Evolutionary conservation across 2,113 vertebrate species (phyloP), one percentile per base, ranked within the genome.

Genomic region (Paracanthobrama guichenoti): DNA sequence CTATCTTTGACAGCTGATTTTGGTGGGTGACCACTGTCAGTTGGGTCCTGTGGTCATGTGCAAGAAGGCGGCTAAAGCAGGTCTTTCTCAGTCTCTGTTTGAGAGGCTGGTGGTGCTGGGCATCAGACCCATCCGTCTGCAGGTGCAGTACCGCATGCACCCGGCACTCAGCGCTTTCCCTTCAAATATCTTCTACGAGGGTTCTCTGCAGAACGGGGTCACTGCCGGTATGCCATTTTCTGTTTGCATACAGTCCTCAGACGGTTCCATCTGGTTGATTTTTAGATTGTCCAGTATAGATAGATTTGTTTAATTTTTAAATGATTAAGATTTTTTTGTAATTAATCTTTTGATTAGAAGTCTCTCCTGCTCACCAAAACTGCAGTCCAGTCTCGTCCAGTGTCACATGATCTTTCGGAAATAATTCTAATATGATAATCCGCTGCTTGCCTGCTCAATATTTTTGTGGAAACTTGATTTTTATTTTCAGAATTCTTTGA

Each of bases 61-160:
- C 85, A 99, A 99, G 92, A 99, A 99, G 83, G 97, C 97, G 0
- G 97, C 98, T 0, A 99, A 99, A 90, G 98, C 98, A 0, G 98
- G 98, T 4, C 94, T 99, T 13, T 99, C 97, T 0, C 98, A 99
- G 93, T 99, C 97, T 0, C 94, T 99, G 28, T 99, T 99, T 0
- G 98, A 99, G 91, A 92, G 97, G 28, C 89, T 99, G 59, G 97
- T 99, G 91, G 97, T 99, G 11, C 93, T 99, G 90, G 98, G 98
- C n/a, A 99, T 99, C 83, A 94, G 98, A 5, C 98, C 98, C 1
- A 99, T 99, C 79, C 97, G 98, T 60, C 93, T 99, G 82, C 98
- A 99, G 89, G 98, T 99, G 88, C 98, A 99, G 91, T 99, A 99
- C 85, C 96, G 98, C 53, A 99, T 99, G 98, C 97, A 99, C 82